Conservation (phyloP, 2,888 invertebrate species). For the Mactromeris polynyma region DNA sequence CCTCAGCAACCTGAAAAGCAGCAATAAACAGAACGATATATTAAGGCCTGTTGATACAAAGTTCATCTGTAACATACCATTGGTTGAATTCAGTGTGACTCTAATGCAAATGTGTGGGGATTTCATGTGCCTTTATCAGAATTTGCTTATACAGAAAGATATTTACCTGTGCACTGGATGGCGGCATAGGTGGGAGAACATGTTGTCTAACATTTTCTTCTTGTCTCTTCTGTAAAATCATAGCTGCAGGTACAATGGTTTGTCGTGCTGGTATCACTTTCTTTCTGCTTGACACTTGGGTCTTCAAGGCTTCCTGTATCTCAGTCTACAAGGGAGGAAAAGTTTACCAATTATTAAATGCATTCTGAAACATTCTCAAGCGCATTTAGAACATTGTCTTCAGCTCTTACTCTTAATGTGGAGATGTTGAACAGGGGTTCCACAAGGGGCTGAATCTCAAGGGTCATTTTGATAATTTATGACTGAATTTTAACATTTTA, state of each 20-base stretch:
- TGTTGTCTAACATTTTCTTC: slow-evolving; percentile 51
- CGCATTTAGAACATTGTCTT: not conserved
- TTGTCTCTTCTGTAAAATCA: slow-evolving; percentile 59
- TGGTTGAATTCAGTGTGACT: no score
- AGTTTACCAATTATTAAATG: not conserved
- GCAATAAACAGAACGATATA: not conserved
- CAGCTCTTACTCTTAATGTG: no score
- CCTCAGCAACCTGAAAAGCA: slow-evolving; percentile 55
- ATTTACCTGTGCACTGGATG: slow-evolving; percentile 63
- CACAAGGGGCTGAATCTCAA: no score
- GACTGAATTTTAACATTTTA: no score
- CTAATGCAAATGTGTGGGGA: no score
- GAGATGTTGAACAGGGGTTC: no score
- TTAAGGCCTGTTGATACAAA: no score
- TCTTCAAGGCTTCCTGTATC: slow-evolving; percentile 59
- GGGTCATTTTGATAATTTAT: no score
- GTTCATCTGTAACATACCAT: no score
- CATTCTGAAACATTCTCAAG: not conserved
- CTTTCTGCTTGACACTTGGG: slow-evolving; percentile 49
- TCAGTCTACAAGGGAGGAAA: slow-evolving; percentile 71
- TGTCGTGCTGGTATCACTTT: slow-evolving; percentile 37
- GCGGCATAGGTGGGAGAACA: slow-evolving; percentile 62
- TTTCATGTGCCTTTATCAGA: no score
- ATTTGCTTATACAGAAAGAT: not conserved
- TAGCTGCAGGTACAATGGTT: slow-evolving; percentile 40